These are phyloP conservation scores for Thalassaphorura encarpata DNA, from an alignment of 1,140 invertebrate species.

Conservation along the genomic window DNA sequence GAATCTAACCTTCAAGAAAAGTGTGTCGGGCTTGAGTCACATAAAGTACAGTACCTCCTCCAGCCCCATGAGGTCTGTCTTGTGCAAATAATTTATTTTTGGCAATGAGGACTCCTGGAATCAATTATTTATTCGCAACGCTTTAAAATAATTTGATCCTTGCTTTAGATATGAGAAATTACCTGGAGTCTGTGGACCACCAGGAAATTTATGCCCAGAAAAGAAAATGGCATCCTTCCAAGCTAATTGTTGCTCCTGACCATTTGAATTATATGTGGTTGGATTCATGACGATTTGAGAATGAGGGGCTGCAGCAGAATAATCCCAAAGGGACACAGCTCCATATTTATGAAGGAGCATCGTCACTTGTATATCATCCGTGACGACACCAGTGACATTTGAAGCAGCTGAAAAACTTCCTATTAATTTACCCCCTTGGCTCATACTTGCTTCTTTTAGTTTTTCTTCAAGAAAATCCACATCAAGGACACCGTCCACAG, in stretches of 20 bases:
- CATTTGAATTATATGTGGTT: conserved; percentile 48
- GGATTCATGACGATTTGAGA: conserved; percentile 79
- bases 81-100: conserved; percentile 54
- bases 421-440: conserved; percentile 36
- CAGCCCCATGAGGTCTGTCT: conserved; percentile 40
- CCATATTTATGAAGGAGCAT: conserved; percentile 42
- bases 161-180: neutral
- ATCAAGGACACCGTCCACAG: conserved; percentile 7
- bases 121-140: neutral
- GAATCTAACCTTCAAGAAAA: conserved; percentile 48
- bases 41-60: conserved; percentile 52
- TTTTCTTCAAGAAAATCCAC: conserved; percentile 6
- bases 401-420: conserved; percentile 47
- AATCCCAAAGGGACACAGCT: conserved; percentile 47
- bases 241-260: conserved; percentile 51
- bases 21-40: conserved; percentile 44
- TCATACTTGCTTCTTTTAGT: conserved; percentile 31
- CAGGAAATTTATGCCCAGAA: conserved; percentile 81
- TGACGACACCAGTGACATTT: conserved; percentile 47
- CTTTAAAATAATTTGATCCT: neutral
- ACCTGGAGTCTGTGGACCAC: conserved; percentile 70
- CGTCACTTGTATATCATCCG: conserved; percentile 41
- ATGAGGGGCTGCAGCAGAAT: conserved; percentile 61
- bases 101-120: conserved; percentile 49
- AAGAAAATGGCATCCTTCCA: conserved; percentile 85